Base-by-base conservation (phyloP, 2,113 vertebrate genomes). In the Notiomystis cincta region DNA sequence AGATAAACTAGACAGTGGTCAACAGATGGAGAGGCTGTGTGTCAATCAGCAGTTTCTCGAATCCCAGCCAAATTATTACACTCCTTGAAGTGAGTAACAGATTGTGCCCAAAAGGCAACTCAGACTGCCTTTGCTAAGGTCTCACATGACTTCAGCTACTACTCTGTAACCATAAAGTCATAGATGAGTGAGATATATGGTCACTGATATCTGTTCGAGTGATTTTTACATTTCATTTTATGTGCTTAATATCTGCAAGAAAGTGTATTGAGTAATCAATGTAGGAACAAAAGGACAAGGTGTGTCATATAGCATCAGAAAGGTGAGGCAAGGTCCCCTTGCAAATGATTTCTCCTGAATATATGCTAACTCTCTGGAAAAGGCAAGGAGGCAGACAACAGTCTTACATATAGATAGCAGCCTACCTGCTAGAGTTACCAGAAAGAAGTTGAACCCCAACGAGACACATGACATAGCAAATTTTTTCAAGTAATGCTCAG, bases 141-240 rank as follows among this genome's bases (percentile, higher is more conserved):
- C 67, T 24, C 35, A 44, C 64, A 60, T 94, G 80, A 95, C 80
- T 87, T 90, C 82, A 94, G 71, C 54, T 69, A 66, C 42, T 81
- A 62, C n/a, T 83, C 35, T 2, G 8, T 62, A 76, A 81, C 51
- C 60, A 87, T 70, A 82, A 92, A 86, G 30, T 47, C 54, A 54
- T 0, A 66, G 47, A 58, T 60, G 33, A 65, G 13, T 12, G 22
- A 93, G 79, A 90, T 89, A 71, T 28, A 90, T 13, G 48, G 67
- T 58, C 54, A 85, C 67, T 75, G 16, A 7, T 71, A 84, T 35
- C 83, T 82, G 27, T 71, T 40, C 66, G 75, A 80, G n/a, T 70
- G 33, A 71, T 78, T 95, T 93, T 75, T 84, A 44, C 30, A 51
- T 90, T 89, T 89, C n/a, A 54, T 62, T 92, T 92, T 87, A 89